Conservation (phyloP, 2,888 invertebrate genomes). For the Metacarcinus magister region DNA sequence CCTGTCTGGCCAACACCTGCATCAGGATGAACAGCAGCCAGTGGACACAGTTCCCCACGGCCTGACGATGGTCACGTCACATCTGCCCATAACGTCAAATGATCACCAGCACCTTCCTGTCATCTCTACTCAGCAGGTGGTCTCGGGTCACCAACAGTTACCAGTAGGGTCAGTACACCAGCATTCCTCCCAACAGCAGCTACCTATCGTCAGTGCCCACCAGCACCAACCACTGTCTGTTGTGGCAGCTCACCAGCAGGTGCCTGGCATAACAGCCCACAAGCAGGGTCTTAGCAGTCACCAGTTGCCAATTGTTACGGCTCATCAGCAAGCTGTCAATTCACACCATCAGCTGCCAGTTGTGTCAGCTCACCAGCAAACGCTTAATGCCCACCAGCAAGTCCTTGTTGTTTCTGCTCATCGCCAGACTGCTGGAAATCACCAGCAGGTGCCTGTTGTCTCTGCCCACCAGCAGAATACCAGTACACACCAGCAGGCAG, state of each 20-base stretch:
- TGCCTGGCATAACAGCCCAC: slow-evolving; percentile 40
- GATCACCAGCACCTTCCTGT: slow-evolving; percentile 42
- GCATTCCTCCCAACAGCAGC: slow-evolving; percentile 52
- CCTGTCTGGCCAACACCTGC: slow-evolving; percentile 76
- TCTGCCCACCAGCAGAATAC: slow-evolving; percentile 53
- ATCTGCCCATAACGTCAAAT: slow-evolving; percentile 22
- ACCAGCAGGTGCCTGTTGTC: slow-evolving; percentile 62
- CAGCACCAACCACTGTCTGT: slow-evolving; percentile 61
- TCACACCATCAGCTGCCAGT: slow-evolving; percentile 62
- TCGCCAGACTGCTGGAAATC: slow-evolving; percentile 61
- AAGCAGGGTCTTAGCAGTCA: slow-evolving; percentile 62
- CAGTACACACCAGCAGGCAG: slow-evolving; percentile 62
- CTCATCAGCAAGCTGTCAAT: slow-evolving; percentile 68
- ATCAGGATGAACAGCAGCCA: slow-evolving; percentile 61
- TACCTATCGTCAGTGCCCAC: slow-evolving; percentile 63
- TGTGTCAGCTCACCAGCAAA: slow-evolving; percentile 72
- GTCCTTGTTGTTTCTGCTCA: slow-evolving; percentile 75
- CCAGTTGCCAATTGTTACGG: slow-evolving; percentile 67
- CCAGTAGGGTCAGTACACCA: slow-evolving; percentile 47
- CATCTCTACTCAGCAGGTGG: slow-evolving; percentile 47
- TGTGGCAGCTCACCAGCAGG: slow-evolving; percentile 52
- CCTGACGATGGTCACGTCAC: slow-evolving; percentile 48
- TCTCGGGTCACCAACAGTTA: slow-evolving; percentile 63
- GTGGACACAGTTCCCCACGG: slow-evolving; percentile 1
- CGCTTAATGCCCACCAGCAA: slow-evolving; percentile 69